phyloP scores from a whole-genome alignment of 2,113 vertebrate genomes.

The Melospiza melodia region DNA sequence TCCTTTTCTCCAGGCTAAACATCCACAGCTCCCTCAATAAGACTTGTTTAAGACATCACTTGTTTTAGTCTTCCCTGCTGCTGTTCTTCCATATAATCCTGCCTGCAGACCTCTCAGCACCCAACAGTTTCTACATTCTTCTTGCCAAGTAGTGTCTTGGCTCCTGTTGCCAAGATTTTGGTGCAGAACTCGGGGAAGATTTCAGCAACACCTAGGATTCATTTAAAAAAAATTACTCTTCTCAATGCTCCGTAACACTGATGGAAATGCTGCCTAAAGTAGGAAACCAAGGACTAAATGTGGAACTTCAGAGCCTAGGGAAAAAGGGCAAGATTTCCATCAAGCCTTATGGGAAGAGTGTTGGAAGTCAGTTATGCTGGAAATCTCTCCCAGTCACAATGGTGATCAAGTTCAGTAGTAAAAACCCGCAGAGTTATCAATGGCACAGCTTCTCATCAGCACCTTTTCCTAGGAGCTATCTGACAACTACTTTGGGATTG shows the following conservation, averaged over 20 bases:
- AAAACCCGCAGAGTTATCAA: not conserved
- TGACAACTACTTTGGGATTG: not conserved
- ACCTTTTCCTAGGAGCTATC: not conserved
- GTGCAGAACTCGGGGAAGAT: accelerated
- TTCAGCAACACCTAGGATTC: not conserved
- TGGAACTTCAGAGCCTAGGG: not conserved
- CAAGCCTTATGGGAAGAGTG: not conserved
- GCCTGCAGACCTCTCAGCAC: not conserved
- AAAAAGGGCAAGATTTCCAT: not conserved
- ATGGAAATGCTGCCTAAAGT: not conserved
- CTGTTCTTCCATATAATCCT: not conserved
- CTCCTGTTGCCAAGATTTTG: not conserved
- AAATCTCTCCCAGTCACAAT: not conserved
- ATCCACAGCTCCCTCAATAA: not conserved
- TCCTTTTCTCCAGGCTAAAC: not conserved
- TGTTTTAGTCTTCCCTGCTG: not conserved
- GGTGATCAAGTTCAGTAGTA: not conserved
- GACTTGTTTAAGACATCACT: not conserved
- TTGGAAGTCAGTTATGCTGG: not conserved
- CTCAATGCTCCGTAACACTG: not conserved
- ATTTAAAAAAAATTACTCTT: not conserved
- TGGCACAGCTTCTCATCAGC: not conserved
- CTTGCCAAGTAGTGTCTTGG: not conserved
- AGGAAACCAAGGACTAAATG: not conserved
- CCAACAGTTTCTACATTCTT: not conserved